phyloP scores from a whole-genome alignment of 2,113 vertebrate genomes.

The Mobula hypostoma region DNA sequence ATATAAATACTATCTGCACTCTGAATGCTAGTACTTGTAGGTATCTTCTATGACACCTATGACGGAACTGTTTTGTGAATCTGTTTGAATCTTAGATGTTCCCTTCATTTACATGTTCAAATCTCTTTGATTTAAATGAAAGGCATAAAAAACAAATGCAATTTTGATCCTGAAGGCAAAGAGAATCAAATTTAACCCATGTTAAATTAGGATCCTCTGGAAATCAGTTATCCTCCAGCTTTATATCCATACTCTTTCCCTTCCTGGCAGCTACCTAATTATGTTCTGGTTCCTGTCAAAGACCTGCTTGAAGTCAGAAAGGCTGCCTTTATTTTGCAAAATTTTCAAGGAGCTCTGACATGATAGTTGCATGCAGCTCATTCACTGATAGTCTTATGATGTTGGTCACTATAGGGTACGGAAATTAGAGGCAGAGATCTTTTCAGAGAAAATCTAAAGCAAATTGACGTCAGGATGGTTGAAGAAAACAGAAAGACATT shows the following conservation, averaged over 20 bases:
- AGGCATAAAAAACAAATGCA: not conserved
- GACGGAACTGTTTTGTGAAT: not conserved
- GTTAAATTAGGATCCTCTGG: not conserved
- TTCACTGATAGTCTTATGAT: not conserved
- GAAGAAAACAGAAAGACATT: not conserved
- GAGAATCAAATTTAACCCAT: not conserved
- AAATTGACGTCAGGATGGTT: not conserved
- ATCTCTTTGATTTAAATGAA: not conserved
- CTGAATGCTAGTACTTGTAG: not conserved
- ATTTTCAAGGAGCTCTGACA: not conserved
- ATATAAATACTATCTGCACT: not conserved
- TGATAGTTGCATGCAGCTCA: not conserved
- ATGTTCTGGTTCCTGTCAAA: not conserved
- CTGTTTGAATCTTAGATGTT: not conserved
- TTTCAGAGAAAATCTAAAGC: not conserved
- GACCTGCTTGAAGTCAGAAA: not conserved
- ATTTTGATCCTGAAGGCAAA: not conserved
- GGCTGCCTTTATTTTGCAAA: not conserved
- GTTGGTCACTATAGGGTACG: not conserved
- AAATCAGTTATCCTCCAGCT: not conserved
- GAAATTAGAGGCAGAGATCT: not conserved
- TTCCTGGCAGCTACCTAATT: not conserved
- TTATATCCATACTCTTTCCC: not conserved
- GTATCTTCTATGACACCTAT: not conserved
- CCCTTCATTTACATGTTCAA: not conserved